These are phyloP conservation scores for Meriones unguiculatus DNA, from an alignment of 2,113 vertebrate genomes.

Conservation along the genomic window DNA sequence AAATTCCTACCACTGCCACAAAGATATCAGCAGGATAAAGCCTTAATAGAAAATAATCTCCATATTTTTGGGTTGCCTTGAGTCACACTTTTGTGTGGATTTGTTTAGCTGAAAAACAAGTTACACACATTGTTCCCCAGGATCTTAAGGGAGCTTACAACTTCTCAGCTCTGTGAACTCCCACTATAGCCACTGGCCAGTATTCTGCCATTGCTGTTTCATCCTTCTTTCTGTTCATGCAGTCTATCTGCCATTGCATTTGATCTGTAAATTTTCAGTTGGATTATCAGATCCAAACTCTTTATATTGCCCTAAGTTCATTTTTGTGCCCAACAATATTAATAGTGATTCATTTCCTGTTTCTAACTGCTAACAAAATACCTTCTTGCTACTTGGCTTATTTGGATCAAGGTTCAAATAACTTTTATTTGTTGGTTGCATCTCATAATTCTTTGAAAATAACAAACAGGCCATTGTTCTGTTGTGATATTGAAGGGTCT, in stretches of 20 bases:
- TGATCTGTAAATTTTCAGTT: conserved; percentile 13
- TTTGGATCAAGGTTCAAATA: background rate
- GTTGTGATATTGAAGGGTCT: conserved; percentile 43
- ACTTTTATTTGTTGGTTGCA: conserved; percentile 12
- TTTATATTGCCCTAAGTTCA: background rate
- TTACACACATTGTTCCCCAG: background rate
- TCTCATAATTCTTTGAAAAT: conserved; percentile 26
- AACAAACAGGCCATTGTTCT: background rate
- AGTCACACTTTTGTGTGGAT: background rate
- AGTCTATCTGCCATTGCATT: background rate
- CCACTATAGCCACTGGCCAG: background rate
- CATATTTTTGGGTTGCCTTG: background rate
- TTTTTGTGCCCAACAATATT: conserved; percentile 32
- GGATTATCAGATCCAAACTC: background rate
- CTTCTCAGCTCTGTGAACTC: background rate
- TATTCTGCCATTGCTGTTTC: background rate
- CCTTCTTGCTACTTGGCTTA: background rate
- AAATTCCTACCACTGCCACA: background rate
- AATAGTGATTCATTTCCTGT: background rate
- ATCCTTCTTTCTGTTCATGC: background rate
- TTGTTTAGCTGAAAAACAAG: conserved; percentile 41
- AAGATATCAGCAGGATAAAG: background rate
- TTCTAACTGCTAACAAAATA: conserved; percentile 36
- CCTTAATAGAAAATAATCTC: background rate
- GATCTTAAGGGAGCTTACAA: conserved; percentile 18